Evolutionary conservation across 2,888 invertebrate species (phyloP), one percentile per base, ranked within the genome.

Genomic region (Conus canariensis): DNA sequence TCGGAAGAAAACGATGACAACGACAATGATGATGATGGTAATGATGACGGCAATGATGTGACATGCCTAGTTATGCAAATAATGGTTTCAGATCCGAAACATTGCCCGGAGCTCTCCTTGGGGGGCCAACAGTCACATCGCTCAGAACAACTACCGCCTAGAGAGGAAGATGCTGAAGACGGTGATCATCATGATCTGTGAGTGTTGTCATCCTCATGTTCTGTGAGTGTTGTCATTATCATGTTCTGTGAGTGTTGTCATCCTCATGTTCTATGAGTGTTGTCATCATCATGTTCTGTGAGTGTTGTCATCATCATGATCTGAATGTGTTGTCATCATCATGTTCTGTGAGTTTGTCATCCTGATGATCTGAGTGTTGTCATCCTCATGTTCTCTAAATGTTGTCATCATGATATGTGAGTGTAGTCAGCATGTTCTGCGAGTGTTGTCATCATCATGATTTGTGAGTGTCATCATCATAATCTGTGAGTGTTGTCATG

Each of bases 81-180:
- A 45, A 45, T 45, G 45, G 45, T 45, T 45, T 45, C 91, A 95
- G 95, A 92, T 95, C 12, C 91, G 92, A 9, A 90, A 85, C 30
- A 90, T 94, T 9, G 91, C 92, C 58, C 91, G 92, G 45, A 93
- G 91, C 67, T 92, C 91, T 9, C 93, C 93, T 1, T 95, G 94
- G 94, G 94, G 94, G 80, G 92, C 92, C 90, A 93, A 93, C 60
- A 94, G 94, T 83, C 91, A 94, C 10, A 91, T 94, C 4, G 94
- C 94, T 0, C 92, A 93, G 45, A 91, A 90, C 59, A 92, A 93
- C 64, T 88, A 91, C 12, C 85, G 91, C 16, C 90, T 93, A 58
- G 93, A 93, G 88, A 91, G 85, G 64, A 92, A 92, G 74, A 92
- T 93, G 91, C 88, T 92, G 14, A 91, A 91, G 64, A 93, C 93